Base-by-base conservation (phyloP, 1,140 invertebrate species). In the Penaeus chinensis region DNA sequence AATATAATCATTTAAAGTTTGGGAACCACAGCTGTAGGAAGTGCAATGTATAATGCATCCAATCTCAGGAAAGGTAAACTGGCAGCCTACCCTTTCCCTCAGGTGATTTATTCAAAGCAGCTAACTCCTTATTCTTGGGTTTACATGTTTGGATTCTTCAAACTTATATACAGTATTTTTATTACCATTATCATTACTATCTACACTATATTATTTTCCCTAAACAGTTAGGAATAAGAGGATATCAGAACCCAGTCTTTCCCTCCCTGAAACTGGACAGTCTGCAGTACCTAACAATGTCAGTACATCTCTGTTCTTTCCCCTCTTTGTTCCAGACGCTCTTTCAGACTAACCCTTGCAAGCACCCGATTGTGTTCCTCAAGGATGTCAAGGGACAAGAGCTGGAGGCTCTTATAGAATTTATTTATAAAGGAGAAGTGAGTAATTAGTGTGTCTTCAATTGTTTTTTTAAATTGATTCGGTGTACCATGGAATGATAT, bases 301-400 rank as follows among this genome's bases (percentile, higher is more conserved):
- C 32, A 32, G 27, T 20, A n/a, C 32, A 16, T 78, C 22, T 61
- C 13, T 80, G 27, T 61, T 86, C 78, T 81, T 69, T 16, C 24
- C 32, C 16, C 27, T 24, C 27, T 32, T 63, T 86, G 11, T 87
- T 66, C 11, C 96, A 98, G 94, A 96, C 94, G 92, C 95, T 98
- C 93, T 97, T 98, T 93, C 94, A 97, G 91, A 95, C 96, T 93
- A 98, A 97, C 92, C 95, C 94, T 90, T 96, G 97, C 93, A 96
- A 96, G 92, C 96, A 98, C 94, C 96, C 96, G 79, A 97, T 97
- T 91, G 97, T 98, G 93, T 91, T 92, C 81, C 90, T 92, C 42
- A 91, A 91, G 78, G 91, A 92, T 90, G 91, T 92, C 27, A 91
- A 91, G 69, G 91, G 90, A 69, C 89, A 90, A 37, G 92, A 93